Evolutionary conservation across 1,140 invertebrate genomes (phyloP).

Genomic region (Nautilus pompilius): DNA sequence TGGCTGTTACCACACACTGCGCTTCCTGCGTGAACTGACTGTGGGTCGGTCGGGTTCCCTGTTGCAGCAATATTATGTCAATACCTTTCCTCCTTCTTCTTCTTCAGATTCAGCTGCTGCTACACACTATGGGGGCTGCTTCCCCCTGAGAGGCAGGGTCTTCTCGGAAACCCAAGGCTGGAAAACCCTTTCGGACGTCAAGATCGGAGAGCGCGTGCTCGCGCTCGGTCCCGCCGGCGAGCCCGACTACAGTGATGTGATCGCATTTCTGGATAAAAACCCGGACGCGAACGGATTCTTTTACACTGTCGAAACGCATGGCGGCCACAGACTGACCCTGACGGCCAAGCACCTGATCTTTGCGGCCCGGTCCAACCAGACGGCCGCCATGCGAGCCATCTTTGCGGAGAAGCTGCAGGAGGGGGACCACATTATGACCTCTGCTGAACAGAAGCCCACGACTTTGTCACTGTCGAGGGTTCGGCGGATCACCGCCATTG

Average conservation of each 20-base stretch:
- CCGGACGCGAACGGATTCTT: constrained; percentile 67
- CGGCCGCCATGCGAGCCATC: constrained; percentile 10
- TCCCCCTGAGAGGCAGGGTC: constrained; percentile 67
- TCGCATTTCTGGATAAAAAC: constrained; percentile 84
- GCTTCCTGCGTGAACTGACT: too few relatives aligned
- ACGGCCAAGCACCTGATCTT: constrained; percentile 82
- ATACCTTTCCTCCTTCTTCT: constrained; percentile 8
- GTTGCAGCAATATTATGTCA: too few relatives aligned
- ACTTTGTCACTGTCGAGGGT: constrained; percentile 62
- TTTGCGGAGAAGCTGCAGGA: constrained; percentile 53
- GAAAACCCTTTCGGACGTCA: constrained; percentile 63
- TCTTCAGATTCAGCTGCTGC: constrained; percentile 87
- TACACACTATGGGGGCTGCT: constrained; percentile 77
- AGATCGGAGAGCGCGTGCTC: constrained; percentile 77
- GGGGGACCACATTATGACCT: constrained; percentile 45
- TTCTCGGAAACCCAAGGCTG: constrained; percentile 58
- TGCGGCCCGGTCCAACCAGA: constrained; percentile 16
- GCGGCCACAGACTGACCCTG: constrained; percentile 68
- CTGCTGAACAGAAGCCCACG: constrained; percentile 1
- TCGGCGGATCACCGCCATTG: constrained; percentile 60
- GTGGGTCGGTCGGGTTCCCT: too few relatives aligned
- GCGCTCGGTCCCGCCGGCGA: constrained; percentile 67
- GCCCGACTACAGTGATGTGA: constrained; percentile 78
- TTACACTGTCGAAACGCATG: constrained; percentile 68
- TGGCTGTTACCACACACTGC: too few relatives aligned